Evolutionary conservation across 2,797 vertebrate genomes (phyloP), one percentile per base, ranked within the genome.

Genomic region (Apogon talboti): DNA sequence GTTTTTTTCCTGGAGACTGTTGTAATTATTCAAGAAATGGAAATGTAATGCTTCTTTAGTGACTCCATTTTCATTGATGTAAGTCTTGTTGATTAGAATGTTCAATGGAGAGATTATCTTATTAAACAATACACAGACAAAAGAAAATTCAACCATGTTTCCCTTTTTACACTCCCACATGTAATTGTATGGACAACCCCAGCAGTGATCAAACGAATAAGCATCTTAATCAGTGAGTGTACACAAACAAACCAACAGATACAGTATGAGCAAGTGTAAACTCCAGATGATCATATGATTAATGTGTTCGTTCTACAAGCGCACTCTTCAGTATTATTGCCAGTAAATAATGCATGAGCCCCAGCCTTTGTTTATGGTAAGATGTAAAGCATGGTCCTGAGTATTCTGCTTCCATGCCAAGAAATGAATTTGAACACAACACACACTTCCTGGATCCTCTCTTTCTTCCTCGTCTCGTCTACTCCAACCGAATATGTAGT

Each of bases 271-370:
- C 78, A 73, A 80, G 74, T 74, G 80, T 87, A 83, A 84, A 82
- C 87, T 87, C 84, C 84, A 89, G 87, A 87, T 88, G 89, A 91
- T 88, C 77, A 43, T 76, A 77, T 76, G 82, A 85, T 88, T 90
- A 76, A 89, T 86, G 70, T 81, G 86, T 90, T 87, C 41, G 51
- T 77, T 76, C 66, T 50, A 68, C 81, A 72, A 68, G 79, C 6
- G 33, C 75, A 52, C 61, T 77, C 81, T 62, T 70, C 66, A 54
- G 69, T 75, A 71, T 85, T 83, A 78, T 75, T 81, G 83, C 63
- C 76, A 66, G 85, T 91, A 78, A 88, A 91, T 91, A 85, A 91
- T 89, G 74, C 83, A 91, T 78, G 74, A 84, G 66, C 66, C 77
- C 57, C 78, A 73, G 82, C 71, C 74, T 86, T 89, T 90, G 90